phyloP scores from a whole-genome alignment of 2,888 invertebrate species.

The Rhingia rostrata region DNA sequence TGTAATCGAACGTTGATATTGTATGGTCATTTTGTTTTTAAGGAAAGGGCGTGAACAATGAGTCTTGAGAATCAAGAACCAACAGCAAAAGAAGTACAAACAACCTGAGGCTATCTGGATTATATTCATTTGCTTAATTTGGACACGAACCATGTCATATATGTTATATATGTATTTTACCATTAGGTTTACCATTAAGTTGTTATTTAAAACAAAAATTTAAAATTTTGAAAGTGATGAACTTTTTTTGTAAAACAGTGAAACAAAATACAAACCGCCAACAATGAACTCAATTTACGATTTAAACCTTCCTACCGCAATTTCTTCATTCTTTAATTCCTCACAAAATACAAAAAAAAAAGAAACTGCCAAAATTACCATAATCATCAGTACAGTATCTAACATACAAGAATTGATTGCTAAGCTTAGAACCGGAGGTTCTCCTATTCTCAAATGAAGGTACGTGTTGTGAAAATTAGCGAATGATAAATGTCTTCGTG shows the following conservation, averaged over 20 bases:
- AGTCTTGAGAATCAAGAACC: no score
- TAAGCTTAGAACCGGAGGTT: constrained; percentile 38
- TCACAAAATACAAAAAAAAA: not conserved
- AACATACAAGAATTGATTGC: constrained; percentile 38
- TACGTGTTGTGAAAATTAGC: constrained; percentile 22
- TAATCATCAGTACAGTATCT: constrained; percentile 44
- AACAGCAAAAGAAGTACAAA: no score
- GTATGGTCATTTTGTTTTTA: not conserved
- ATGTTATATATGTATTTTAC: no score
- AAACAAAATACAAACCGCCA: not conserved
- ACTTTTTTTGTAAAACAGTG: no score
- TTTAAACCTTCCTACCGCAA: not conserved
- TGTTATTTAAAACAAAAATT: no score
- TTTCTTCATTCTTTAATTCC: no score
- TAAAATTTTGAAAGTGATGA: no score
- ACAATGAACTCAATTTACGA: not conserved
- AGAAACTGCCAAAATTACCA: constrained; percentile 22
- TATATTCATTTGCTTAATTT: no score
- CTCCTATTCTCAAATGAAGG: constrained; percentile 19
- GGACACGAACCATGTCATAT: no score
- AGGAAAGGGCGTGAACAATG: no score
- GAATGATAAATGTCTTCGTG: constrained; percentile 52
- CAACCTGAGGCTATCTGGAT: no score
- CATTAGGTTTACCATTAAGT: no score
- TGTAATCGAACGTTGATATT: constrained; percentile 34